Percentiles rank a stretch among this genome's conserved stretches.
These are phyloP conservation scores for Diplogasteroides magnus DNA, from an alignment of 1,140 invertebrate species.

Conservation along the genomic window DNA sequence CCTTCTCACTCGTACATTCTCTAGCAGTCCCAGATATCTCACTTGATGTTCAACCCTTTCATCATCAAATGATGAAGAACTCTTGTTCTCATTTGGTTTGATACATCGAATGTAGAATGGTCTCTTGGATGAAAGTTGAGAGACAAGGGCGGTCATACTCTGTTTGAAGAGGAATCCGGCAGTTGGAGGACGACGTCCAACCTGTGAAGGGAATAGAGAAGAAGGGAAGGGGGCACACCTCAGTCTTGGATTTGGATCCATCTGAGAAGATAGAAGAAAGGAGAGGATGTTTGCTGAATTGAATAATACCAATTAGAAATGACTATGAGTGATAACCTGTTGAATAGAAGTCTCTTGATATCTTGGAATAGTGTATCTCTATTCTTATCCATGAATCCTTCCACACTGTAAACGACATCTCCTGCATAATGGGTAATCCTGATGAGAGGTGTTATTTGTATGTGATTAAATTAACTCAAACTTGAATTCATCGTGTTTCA, in stretches of 20 bases:
- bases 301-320: conserved; percentile 6
- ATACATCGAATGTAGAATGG: conserved; percentile 71
- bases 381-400: conserved; percentile 71
- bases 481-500: conserved; percentile 58
- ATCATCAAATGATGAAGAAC: conserved; percentile 70
- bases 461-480: not conserved
- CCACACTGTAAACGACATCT: conserved; percentile 65
- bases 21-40: conserved; percentile 65
- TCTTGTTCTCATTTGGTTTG: conserved; percentile 71
- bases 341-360: conserved; percentile 69
- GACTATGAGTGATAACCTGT: conserved; percentile 58
- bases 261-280: conserved; percentile 66
- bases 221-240: conserved; percentile 61
- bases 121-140: conserved; percentile 71
- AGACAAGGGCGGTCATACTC: conserved; percentile 82
- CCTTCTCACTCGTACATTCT: conserved; percentile 65
- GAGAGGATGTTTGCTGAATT: conserved; percentile 60
- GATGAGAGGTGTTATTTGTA: conserved; percentile 60
- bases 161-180: conserved; percentile 77
- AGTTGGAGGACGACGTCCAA: conserved; percentile 64
- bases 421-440: conserved; percentile 71
- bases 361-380: conserved; percentile 69
- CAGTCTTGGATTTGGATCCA: conserved; percentile 59
- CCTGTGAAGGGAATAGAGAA: not conserved
- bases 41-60: conserved; percentile 62